Conservation (phyloP, 2,113 vertebrate species). For the Colinus virginianus region DNA sequence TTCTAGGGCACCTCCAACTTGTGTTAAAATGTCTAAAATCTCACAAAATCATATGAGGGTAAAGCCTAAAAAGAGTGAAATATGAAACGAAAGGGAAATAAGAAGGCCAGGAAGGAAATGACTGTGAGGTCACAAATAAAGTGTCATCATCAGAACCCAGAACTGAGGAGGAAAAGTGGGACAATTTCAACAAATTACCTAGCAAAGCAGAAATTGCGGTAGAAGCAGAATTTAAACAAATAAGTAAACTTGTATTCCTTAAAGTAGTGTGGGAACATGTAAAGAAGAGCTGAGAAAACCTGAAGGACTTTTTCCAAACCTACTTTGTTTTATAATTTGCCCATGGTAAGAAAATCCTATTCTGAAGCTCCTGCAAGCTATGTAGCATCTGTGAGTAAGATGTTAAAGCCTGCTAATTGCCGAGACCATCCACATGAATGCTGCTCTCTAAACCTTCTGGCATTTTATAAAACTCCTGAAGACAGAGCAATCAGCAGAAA, state of each 20-base stretch:
- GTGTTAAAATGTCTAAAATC: neutral
- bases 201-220: neutral
- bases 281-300: neutral
- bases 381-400: neutral
- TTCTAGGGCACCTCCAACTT: neutral
- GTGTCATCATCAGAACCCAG: neutral
- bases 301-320: neutral
- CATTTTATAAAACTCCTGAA: neutral
- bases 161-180: rapidly evolving
- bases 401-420: neutral
- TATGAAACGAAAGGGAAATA: neutral
- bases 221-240: neutral
- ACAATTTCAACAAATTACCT: neutral
- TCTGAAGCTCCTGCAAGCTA: neutral
- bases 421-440: neutral
- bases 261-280: neutral
- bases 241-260: neutral
- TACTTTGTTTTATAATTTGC: neutral
- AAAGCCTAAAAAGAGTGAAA: neutral
- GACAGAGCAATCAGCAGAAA: neutral
- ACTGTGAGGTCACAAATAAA: neutral
- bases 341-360: neutral
- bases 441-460: neutral
- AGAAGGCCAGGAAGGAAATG: neutral
- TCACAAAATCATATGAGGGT: neutral